A percentile compares a stretch with the other conserved stretches of the same genome.
Conservation (phyloP, 2,888 invertebrate genomes). For the Rhingia campestris region DNA sequence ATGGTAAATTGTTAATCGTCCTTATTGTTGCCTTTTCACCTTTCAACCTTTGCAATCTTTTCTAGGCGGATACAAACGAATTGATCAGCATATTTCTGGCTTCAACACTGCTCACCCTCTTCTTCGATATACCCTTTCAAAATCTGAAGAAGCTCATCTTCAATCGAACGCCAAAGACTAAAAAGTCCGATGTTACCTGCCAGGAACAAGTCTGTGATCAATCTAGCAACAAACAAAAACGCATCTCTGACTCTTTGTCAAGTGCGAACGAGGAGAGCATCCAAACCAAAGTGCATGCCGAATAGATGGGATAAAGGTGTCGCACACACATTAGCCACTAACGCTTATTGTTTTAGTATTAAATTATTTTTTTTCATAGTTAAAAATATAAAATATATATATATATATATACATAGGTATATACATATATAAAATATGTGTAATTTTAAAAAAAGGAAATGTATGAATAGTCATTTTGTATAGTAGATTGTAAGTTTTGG, state of each 20-base stretch:
- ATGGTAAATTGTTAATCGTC: constrained; percentile 83
- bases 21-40: neutral
- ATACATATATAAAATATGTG: constrained; percentile 5
- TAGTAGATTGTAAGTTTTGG: constrained; percentile 65
- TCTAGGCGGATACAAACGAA: constrained; percentile 86
- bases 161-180: constrained; percentile 76
- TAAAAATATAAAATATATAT: constrained; percentile 9
- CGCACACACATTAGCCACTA: constrained; percentile 60
- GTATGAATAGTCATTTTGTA: constrained; percentile 71
- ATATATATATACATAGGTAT: neutral
- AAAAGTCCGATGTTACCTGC: constrained; percentile 47
- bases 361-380: constrained; percentile 67
- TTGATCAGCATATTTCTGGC: constrained; percentile 84
- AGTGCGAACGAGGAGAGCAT: constrained; percentile 16
- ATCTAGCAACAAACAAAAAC: constrained; percentile 55
- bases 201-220: constrained; percentile 67
- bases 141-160: constrained; percentile 85
- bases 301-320: constrained; percentile 20
- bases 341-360: constrained; percentile 73
- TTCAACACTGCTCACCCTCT: constrained; percentile 85
- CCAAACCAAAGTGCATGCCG: constrained; percentile 67
- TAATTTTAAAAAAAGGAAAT: constrained; percentile 43
- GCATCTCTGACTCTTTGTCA: constrained; percentile 27
- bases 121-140: constrained; percentile 88
- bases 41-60: constrained; percentile 69